Evolutionary conservation across 2,888 invertebrate species (phyloP), one percentile per base, ranked within the genome.

Genomic region (Watsonalla binaria): DNA sequence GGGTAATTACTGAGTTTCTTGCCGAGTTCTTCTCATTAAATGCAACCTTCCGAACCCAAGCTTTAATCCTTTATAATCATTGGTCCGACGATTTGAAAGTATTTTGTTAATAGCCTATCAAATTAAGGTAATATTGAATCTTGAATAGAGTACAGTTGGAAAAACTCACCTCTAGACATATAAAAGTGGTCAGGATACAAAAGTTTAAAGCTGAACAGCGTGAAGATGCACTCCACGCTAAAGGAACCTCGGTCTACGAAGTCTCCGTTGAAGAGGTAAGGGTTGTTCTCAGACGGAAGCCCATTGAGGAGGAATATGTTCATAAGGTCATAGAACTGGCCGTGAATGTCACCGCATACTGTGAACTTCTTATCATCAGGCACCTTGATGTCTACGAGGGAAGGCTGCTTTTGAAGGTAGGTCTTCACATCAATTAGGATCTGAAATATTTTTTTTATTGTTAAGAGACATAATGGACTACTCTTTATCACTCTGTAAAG

Each of bases 231-330:
- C 90, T 99, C 99, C 37, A 99, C 99, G 42, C 99, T 99, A 85
- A 99, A 99, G 0, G 99, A 99, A 11, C 99, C 99, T 87, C 99
- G 92, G 86, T 99, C 99, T 14, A 99, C 99, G 85, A 99, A 99
- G 90, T 99, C 99, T 57, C 99, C 99, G 84, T 99, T 99, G 86
- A 99, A 99, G 66, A 99, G 91, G 90, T 99, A 99, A 52, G 99
- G 99, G 92, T 99, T 99, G 35, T 94, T 94, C 79, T 96, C 94
- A 0, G 98, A 98, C 6, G 99, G 99, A 58, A 97, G 89, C n/a
- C 99, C 99, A 80, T 99, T 99, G 62, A 99, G 92, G 71, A 97
- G 93, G 87, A 99, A 99, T 74, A 99, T 98, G 86, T 99, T 98
- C 93, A 99, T 94, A 58, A 99, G 92, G 90, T 99, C 99, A 81